These are phyloP conservation scores for Subacronicta megacephala DNA, from an alignment of 2,888 invertebrate species.

Conservation along the genomic window DNA sequence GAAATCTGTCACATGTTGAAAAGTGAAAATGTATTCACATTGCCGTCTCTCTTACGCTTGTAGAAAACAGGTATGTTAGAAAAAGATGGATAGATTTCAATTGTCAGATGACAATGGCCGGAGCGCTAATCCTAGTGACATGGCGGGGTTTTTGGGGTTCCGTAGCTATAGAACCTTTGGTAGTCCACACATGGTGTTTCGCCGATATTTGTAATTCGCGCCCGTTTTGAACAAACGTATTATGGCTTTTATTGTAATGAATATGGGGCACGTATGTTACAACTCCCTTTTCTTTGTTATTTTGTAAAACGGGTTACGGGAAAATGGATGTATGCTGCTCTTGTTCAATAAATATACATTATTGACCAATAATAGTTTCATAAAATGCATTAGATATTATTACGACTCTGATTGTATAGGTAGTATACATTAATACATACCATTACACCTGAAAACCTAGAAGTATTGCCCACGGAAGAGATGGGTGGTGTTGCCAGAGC, in stretches of 20 bases:
- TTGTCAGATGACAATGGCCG: conserved; percentile 84
- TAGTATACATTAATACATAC: no score
- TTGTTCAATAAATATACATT: no score
- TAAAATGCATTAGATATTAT: no score
- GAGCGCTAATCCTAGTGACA: conserved; percentile 86
- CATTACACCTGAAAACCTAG: no score
- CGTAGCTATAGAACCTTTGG: conserved; percentile 35
- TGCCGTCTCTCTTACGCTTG: conserved; percentile 70
- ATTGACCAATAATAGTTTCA: no score
- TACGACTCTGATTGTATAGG: no score
- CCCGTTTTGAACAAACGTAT: conserved; percentile 30
- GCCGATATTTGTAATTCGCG: conserved; percentile 22
- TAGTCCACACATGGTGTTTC: conserved; percentile 42
- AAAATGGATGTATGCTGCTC: conserved; percentile 14
- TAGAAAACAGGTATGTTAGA: conserved; percentile 61
- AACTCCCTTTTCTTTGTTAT: conserved; percentile 24
- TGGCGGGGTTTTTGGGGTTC: conserved; percentile 79
- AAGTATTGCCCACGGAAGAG: no score
- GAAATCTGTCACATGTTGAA: conserved; percentile 88
- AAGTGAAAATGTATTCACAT: conserved; percentile 84
- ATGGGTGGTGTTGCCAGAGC: no score
- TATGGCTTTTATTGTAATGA: conserved; percentile 47
- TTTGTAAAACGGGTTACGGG: conserved; percentile 9
- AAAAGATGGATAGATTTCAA: conserved; percentile 80
- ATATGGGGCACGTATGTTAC: conserved; percentile 32